A percentile compares a stretch with the other conserved stretches of the same genome.
Evolutionary conservation across 2,113 vertebrate species (phyloP).

Genomic region (Heptranchias perlo): DNA sequence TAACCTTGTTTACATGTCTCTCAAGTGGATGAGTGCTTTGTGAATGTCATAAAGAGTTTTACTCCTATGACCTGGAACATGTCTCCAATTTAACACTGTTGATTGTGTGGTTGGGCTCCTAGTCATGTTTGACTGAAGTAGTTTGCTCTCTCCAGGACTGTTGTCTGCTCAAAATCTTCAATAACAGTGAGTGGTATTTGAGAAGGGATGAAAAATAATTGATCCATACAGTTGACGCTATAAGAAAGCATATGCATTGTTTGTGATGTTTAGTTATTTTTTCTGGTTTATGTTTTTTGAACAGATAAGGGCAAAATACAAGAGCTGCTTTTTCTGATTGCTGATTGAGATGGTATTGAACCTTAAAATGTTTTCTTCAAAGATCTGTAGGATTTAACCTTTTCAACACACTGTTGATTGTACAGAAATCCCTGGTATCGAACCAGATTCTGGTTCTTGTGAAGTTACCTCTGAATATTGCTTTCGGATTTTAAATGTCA

Average conservation of each 20-base stretch:
- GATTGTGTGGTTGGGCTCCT: neutral
- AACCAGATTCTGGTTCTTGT: neutral
- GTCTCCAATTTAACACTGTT: neutral
- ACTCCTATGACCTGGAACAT: neutral
- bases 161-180: neutral
- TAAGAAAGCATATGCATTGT: neutral
- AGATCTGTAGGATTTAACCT: neutral
- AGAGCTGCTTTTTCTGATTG: neutral
- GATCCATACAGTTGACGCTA: neutral
- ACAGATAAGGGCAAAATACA: neutral
- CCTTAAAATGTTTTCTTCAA: neutral
- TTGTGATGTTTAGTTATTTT: neutral
- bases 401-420: neutral
- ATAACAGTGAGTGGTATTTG: neutral
- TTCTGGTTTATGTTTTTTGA: too few species aligned
- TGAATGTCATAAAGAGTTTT: neutral
- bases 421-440: neutral
- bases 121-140: neutral
- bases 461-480: neutral
- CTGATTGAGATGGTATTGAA: neutral
- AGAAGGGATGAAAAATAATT: neutral
- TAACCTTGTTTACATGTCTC: neutral
- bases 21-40: neutral
- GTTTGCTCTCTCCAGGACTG: neutral
- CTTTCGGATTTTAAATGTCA: neutral